Percentiles rank a stretch among this genome's conserved stretches.
These are phyloP conservation scores for Danio tinwini DNA, from an alignment of 2,797 vertebrate species.

Conservation along the genomic window DNA sequence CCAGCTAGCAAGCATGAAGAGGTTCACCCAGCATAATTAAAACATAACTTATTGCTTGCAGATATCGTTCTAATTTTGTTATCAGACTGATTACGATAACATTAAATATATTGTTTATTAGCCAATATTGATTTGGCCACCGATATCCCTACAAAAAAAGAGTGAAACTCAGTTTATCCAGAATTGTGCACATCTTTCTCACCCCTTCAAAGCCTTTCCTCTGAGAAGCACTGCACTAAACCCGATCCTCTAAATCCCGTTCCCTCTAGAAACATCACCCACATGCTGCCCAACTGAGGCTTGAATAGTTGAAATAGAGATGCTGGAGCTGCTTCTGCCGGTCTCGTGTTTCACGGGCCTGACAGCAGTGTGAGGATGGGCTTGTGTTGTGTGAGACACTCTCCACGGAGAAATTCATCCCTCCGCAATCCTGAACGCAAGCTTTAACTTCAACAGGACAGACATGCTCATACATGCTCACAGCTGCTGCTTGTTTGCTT, in stretches of 20 bases:
- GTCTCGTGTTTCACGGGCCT: slow-evolving; percentile 42
- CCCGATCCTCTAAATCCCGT: not conserved
- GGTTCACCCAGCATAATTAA: too few species aligned
- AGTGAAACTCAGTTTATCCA: too few species aligned
- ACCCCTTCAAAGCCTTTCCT: too few species aligned
- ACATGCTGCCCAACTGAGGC: slow-evolving; percentile 22
- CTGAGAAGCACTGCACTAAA: not conserved
- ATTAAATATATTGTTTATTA: too few species aligned
- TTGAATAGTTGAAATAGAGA: slow-evolving; percentile 41
- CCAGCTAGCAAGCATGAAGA: too few species aligned
- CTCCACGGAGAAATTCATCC: slow-evolving; percentile 33
- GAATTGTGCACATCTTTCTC: too few species aligned
- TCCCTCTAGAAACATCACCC: slow-evolving; percentile 34
- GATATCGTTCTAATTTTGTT: too few species aligned
- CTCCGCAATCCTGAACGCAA: slow-evolving; percentile 27
- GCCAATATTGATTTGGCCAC: too few species aligned
- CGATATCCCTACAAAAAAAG: too few species aligned
- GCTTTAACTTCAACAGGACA: slow-evolving; percentile 43
- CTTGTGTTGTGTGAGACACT: slow-evolving; percentile 32
- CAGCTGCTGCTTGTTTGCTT: slow-evolving; percentile 56
- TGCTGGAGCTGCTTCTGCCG: slow-evolving; percentile 28
- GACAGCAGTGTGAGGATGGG: slow-evolving; percentile 26
- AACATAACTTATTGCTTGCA: too few species aligned
- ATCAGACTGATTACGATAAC: too few species aligned
- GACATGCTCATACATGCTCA: slow-evolving; percentile 48